Conservation (phyloP, 1,140 invertebrate genomes). For the Acromyrmex charruanus region DNA sequence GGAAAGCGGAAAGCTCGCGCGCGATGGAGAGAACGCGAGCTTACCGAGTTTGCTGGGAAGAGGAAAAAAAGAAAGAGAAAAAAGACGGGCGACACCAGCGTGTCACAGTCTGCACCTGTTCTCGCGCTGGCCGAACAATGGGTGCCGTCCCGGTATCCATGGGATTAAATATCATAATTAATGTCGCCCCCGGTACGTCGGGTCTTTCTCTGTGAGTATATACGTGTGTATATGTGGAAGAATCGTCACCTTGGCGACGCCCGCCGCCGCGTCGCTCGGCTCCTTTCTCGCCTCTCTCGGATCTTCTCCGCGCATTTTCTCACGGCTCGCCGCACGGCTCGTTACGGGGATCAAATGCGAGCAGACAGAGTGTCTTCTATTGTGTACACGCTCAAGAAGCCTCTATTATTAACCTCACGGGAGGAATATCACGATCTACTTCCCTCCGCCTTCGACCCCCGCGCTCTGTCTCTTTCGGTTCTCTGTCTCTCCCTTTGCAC, state of each 20-base stretch:
- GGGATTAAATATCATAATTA: slow-evolving; percentile 86
- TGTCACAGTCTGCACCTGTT: slow-evolving; percentile 72
- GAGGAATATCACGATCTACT: slow-evolving; percentile 68
- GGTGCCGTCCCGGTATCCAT: slow-evolving; percentile 64
- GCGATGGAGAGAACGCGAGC: slow-evolving; percentile 27
- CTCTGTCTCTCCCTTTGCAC: slow-evolving; percentile 23
- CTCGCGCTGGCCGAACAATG: slow-evolving; percentile 78
- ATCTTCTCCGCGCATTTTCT: slow-evolving; percentile 67
- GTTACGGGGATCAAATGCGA: slow-evolving; percentile 77
- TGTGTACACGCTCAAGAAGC: slow-evolving; percentile 71
- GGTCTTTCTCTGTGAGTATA: slow-evolving; percentile 30
- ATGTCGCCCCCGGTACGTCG: slow-evolving; percentile 74
- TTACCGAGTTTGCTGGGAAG: neutral
- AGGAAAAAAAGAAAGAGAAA: neutral
- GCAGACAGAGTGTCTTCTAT: slow-evolving; percentile 72
- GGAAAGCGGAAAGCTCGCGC: slow-evolving; percentile 1
- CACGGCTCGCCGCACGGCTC: slow-evolving; percentile 73
- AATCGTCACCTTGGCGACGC: slow-evolving; percentile 82
- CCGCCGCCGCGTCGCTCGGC: slow-evolving; percentile 55
- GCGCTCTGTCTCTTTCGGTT: slow-evolving; percentile 29
- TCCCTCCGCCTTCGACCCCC: slow-evolving; percentile 11
- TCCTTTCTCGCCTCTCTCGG: slow-evolving; percentile 61
- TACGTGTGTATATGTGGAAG: slow-evolving; percentile 63
- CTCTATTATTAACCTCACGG: slow-evolving; percentile 75
- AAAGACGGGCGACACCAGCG: slow-evolving; percentile 46